Conservation (phyloP, 2,113 vertebrate species). For the Osmerus mordax region DNA sequence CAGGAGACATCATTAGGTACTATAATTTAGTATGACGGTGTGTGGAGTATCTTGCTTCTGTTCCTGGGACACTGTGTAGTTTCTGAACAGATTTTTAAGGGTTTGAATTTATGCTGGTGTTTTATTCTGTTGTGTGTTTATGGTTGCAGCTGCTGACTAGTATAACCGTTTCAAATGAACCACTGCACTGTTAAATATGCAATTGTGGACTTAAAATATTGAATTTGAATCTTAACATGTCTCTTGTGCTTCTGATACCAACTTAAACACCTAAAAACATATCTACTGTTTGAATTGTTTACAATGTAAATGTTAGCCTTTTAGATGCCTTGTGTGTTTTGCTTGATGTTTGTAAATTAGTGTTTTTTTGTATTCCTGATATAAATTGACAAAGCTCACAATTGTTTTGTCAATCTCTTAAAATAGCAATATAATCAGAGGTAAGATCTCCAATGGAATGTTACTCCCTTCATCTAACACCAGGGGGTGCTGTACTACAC, state of each 20-base stretch:
- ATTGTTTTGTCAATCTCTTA: too few species aligned
- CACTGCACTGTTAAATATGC: not conserved
- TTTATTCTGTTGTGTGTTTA: conserved; percentile 7
- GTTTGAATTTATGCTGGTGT: not conserved
- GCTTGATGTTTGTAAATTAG: not conserved
- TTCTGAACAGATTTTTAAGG: conserved; percentile 9
- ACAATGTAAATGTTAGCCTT: not conserved
- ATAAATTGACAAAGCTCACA: not conserved
- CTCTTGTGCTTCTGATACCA: not conserved
- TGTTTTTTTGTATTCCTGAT: conserved; percentile 2
- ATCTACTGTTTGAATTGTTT: not conserved
- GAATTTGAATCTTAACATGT: too few species aligned
- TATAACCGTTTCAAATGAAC: not conserved
- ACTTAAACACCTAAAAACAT: not conserved
- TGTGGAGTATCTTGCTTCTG: conserved; percentile 5
- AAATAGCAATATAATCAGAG: too few species aligned
- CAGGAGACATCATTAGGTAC: conserved; percentile 32
- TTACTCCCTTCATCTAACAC: conserved; percentile 19
- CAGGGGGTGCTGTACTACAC: conserved; percentile 30
- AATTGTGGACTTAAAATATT: not conserved
- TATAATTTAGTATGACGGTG: conserved; percentile 8
- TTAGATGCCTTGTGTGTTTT: not conserved
- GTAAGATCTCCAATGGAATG: too few species aligned
- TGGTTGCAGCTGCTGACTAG: not conserved
- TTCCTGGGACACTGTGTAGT: not conserved